These are phyloP conservation scores for Columbina picui DNA, from an alignment of 2,113 vertebrate species.

Conservation along the genomic window DNA sequence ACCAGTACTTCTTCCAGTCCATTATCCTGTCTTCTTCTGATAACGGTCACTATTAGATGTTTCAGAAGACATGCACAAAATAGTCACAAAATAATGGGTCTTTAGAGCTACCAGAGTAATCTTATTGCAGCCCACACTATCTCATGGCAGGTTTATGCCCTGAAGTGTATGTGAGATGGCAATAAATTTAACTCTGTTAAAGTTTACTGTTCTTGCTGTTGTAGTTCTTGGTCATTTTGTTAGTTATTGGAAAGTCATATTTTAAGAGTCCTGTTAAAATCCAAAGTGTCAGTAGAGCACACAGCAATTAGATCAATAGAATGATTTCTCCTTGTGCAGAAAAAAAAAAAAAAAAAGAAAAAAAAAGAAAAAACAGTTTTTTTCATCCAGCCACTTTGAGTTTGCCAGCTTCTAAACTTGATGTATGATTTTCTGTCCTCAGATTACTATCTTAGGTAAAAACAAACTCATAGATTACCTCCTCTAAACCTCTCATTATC, in stretches of 20 bases:
- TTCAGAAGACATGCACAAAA: neutral
- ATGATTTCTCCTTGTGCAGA: neutral
- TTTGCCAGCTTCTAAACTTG: neutral
- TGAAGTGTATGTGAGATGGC: neutral
- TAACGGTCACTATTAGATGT: neutral
- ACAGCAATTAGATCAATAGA: neutral
- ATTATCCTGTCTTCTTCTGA: neutral
- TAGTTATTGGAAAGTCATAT: neutral
- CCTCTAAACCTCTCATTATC: neutral
- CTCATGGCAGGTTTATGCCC: neutral
- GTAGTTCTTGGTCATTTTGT: neutral
- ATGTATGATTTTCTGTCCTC: neutral
- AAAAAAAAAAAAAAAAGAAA: neutral
- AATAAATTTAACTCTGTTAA: neutral
- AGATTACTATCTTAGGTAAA: neutral
- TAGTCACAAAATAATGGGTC: neutral
- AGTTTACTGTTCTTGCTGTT: neutral
- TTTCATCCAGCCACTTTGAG: neutral
- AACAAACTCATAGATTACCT: neutral
- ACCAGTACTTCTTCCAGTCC: neutral
- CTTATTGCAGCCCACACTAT: neutral
- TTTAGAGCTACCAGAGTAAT: neutral
- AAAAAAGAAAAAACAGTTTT: neutral
- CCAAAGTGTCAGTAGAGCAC: neutral
- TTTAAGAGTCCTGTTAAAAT: conserved; percentile 15